These are phyloP conservation scores for Ptiloglossa arizonensis DNA, from an alignment of 1,140 invertebrate species.

Conservation along the genomic window DNA sequence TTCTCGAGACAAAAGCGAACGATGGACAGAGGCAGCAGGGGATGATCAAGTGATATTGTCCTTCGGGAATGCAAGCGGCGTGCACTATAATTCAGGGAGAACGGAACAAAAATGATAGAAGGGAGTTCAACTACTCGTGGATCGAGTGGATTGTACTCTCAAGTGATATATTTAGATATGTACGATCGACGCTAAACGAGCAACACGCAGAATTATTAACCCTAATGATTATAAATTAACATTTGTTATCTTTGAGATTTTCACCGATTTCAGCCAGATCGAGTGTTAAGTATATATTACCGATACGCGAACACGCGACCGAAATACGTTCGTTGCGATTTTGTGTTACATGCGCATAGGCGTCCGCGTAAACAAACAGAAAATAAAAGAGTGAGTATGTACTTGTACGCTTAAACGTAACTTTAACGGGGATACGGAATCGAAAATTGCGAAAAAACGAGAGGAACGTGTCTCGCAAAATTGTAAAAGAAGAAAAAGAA, in stretches of 20 bases:
- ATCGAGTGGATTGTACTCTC: slow-evolving; percentile 72
- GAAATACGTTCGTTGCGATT: slow-evolving; percentile 25
- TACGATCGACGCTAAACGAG: slow-evolving; percentile 48
- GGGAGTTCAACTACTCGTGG: slow-evolving; percentile 67
- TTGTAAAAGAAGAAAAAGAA: slow-evolving; percentile 23
- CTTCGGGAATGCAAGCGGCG: not conserved
- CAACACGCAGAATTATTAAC: slow-evolving; percentile 51
- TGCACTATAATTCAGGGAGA: slow-evolving; percentile 13
- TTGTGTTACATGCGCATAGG: not conserved
- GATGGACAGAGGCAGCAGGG: slow-evolving; percentile 23
- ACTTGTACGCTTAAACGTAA: slow-evolving; percentile 43
- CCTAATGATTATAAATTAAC: slow-evolving; percentile 53
- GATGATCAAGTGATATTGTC: slow-evolving; percentile 38
- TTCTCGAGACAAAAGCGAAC: not conserved
- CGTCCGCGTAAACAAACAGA: not conserved
- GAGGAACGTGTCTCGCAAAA: slow-evolving; percentile 57
- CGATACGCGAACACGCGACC: slow-evolving; percentile 46
- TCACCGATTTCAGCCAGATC: slow-evolving; percentile 65
- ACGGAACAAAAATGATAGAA: slow-evolving; percentile 40
- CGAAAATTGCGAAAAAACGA: slow-evolving; percentile 22
- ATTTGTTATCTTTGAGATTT: slow-evolving; percentile 66
- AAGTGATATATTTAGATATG: slow-evolving; percentile 75
- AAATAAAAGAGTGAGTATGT: slow-evolving; percentile 49
- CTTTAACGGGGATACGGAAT: slow-evolving; percentile 3
- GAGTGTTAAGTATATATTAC: slow-evolving; percentile 55